These are phyloP conservation scores for Drosophila kanapiae DNA, from an alignment of 1,140 invertebrate genomes.

Conservation along the genomic window DNA sequence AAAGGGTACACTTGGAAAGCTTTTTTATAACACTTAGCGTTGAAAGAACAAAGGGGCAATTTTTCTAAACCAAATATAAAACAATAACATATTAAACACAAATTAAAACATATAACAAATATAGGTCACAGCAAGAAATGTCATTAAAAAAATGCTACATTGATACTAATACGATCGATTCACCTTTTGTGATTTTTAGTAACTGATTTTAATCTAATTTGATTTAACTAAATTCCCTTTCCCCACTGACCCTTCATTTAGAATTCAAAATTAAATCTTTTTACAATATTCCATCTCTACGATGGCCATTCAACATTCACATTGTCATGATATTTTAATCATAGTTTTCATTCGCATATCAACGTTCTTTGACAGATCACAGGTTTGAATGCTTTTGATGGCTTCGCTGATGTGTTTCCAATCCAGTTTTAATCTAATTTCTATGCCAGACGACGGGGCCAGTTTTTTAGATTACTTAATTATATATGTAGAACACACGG, in stretches of 20 bases:
- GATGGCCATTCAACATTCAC: constrained; percentile 7
- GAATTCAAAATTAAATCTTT: not conserved
- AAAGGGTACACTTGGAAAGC: no score
- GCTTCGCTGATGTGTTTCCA: constrained; percentile 36
- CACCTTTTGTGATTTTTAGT: not conserved
- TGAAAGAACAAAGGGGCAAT: no score
- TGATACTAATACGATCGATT: not conserved
- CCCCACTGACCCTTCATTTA: not conserved
- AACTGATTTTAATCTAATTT: not conserved
- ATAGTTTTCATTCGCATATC: constrained; percentile 37
- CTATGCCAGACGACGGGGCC: constrained; percentile 24
- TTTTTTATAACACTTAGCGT: no score
- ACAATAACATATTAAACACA: no score
- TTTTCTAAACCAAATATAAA: no score
- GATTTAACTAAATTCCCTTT: not conserved
- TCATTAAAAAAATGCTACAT: no score
- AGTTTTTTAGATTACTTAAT: constrained; percentile 61
- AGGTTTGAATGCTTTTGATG: constrained; percentile 45
- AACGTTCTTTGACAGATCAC: constrained; percentile 50
- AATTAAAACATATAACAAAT: not conserved
- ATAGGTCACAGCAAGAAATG: not conserved
- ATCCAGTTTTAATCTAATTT: constrained; percentile 47
- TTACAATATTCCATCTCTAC: not conserved
- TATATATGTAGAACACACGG: constrained; percentile 49
- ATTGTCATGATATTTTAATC: constrained; percentile 44